Percentiles rank a stretch among this genome's conserved stretches.
Evolutionary conservation across 2,797 vertebrate species (phyloP).

Genomic region (Anabas testudineus): DNA sequence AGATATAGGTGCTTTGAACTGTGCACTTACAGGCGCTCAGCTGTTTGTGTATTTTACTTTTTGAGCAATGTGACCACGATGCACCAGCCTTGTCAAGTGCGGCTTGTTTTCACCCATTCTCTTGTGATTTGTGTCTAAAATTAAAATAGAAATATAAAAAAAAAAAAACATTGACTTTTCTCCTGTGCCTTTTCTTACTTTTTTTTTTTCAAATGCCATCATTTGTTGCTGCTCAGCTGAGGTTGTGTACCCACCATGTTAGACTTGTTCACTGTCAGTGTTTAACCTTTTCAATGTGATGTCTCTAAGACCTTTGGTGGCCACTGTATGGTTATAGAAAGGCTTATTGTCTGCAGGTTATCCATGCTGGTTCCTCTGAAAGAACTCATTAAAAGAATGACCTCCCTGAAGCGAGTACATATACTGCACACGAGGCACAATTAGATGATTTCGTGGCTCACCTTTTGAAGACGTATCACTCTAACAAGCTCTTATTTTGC

Average conservation of each 20-base stretch:
- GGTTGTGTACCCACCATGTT: constrained; percentile 79
- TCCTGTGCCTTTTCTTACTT: constrained; percentile 25
- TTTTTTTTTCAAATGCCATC: constrained; percentile 69
- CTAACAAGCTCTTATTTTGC: constrained; percentile 53
- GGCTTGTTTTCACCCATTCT: constrained; percentile 45
- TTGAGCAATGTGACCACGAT: constrained; percentile 73
- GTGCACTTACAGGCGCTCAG: constrained; percentile 53
- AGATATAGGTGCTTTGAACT: constrained; percentile 78
- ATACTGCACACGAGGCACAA: constrained; percentile 26
- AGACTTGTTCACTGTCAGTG: constrained; percentile 78
- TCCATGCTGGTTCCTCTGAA: constrained; percentile 26
- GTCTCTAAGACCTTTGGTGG: constrained; percentile 73
- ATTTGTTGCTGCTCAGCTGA: constrained; percentile 71
- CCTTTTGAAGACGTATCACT: constrained; percentile 33
- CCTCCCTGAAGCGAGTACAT: constrained; percentile 11
- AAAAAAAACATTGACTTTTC: constrained; percentile 28
- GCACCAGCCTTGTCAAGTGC: constrained; percentile 69
- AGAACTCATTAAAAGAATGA: constrained; percentile 41
- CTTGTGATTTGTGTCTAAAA: constrained; percentile 66
- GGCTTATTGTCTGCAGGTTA: constrained; percentile 62
- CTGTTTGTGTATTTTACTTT: constrained; percentile 35
- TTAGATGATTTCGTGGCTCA: constrained; percentile 37
- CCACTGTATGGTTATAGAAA: constrained; percentile 56
- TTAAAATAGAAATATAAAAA: constrained; percentile 33
- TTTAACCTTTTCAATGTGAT: constrained; percentile 85